Base-by-base conservation (phyloP, 1,140 invertebrate genomes). In the Halesus radiatus region DNA sequence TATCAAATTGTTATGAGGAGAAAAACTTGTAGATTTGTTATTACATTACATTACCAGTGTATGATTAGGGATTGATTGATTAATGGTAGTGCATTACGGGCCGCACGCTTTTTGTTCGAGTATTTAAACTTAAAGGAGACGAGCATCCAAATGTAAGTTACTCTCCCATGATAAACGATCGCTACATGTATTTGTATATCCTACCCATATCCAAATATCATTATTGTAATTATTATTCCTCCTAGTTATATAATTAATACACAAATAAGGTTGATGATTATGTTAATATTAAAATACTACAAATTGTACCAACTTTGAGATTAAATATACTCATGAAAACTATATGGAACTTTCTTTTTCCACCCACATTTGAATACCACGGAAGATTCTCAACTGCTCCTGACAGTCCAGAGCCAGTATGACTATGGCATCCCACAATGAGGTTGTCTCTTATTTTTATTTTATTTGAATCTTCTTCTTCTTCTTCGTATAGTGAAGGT, bases 151-250 rank as follows among this genome's bases (percentile, higher is more conserved):
- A 74, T 23, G 23, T 72, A 75, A 78, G 74, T 50, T 72, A 37
- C 32, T 37, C 32, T 37, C 32, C 32, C 32, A 37, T 37, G 78
- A 80, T 75, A 76, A 76, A 79, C 23, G 73, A 80, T 80, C 68
- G 80, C 80, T 83, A 81, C 54, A 83, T 81, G 82, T 83, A 81
- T 81, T 81, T 83, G 82, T 83, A 83, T 81, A 81, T 80, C 79
- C 76, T 83, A 81, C 82, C 82, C 82, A 83, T 83, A 83, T 83
- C 82, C 79, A 83, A 83, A 81, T 83, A 83, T 83, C 82, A 83
- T 83, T 77, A 83, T 79, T 81, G 79, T 83, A 83, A 83, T 80
- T 83, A 83, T 81, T 83, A 83, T 77, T 83, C 82, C 80, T 83
- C 68, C 75, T 83, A 83, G 82, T 54, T 73, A 83, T 83, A 70